Base-by-base conservation (phyloP, 2,888 invertebrate genomes). In the Caenorhabditis macrosperma region DNA sequence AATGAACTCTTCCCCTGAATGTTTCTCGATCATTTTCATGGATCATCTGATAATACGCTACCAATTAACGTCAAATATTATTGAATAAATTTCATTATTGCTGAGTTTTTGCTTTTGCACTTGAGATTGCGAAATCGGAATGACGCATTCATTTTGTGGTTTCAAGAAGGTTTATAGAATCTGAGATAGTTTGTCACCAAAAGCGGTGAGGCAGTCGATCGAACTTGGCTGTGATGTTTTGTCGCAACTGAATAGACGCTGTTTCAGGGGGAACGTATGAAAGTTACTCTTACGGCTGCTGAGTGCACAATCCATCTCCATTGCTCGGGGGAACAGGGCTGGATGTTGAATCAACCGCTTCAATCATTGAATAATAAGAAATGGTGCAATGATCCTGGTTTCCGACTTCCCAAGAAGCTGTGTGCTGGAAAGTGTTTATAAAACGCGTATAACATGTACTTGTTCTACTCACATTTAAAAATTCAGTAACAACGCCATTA, bases 331-430 rank as follows among this genome's bases (percentile, higher is more conserved):
- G 28, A 28, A 15, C n/a, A 3, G 52, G 26, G n/a, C 4, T 28
- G 6, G n/a, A 12, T 28, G n/a, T 24, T 10, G 48, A n/a, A 15
- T 26, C n/a, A 28, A 15, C n/a, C 1, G n/a, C 17, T 44, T 44
- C 52, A 28, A 52, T n/a, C n/a, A n/a, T 26, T 15, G 2, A 26
- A 28, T 52, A 52, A 7, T 26, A 15, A 1, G 52, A 52, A 28
- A 28, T 28, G 12, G 52, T 52, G 52, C 52, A 52, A 6, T 52
- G 52, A n/a, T 44, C 44, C 20, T 44, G 44, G 17, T 44, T 44
- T 17, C 44, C 44, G 20, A 44, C 44, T 44, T 44, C 44, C 44
- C 44, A 44, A 17, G n/a, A 17, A 17, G 44, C 44, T 4, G 44
- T 38, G 38, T 38, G 15, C 38, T 38, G 12, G 15, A 38, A 7